Evolutionary conservation across 2,113 vertebrate genomes (phyloP), one percentile per base, ranked within the genome.

Genomic region (Gymnarchus niloticus): DNA sequence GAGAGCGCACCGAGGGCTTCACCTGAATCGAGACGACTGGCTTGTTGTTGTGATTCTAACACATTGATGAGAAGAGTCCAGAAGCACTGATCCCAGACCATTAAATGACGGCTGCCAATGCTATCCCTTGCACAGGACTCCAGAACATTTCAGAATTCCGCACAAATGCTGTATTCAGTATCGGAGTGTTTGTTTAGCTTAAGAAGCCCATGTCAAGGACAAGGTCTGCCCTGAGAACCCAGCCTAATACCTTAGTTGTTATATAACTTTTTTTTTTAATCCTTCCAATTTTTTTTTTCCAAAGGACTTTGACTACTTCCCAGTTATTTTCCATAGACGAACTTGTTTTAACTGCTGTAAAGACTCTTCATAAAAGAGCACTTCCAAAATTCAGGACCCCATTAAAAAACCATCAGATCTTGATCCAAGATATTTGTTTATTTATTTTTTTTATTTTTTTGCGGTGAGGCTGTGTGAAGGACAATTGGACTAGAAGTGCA

Each of bases 371-470:
- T 73, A 73, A 41, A 56, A 6, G 48, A 56, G 37, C 56, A 65
- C 83, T 87, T 51, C 46, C 33, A 37, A 23, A 84, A 49, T 23
- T 19, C 76, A 59, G 49, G 46, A 81, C 65, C 54, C 56, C 48
- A 17, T 78, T 54, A 6, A 81, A 33, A n/a, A 83, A 87, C 44
- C 83, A 84, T 56, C 28, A 81, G 83, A 87, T 82, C 83, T 57
- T 28, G 25, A n/a, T 81, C 86, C 82, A 78, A 76, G 49, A 9
- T 28, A 21, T 25, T 61, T 82, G 33, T 83, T 19, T 19, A 41
- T 19, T 7, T 14, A 8, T 21, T 57, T 83, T 83, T 48, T 12
- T n/a, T n/a, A n/a, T n/a, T n/a, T 65, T 37, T 23, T 23, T 41
- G 33, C 10, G 3, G 69, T 23, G 25, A 51, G 6, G 14, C 14